Conservation (phyloP, 2,113 vertebrate species). For the Pseudorasbora parva region DNA sequence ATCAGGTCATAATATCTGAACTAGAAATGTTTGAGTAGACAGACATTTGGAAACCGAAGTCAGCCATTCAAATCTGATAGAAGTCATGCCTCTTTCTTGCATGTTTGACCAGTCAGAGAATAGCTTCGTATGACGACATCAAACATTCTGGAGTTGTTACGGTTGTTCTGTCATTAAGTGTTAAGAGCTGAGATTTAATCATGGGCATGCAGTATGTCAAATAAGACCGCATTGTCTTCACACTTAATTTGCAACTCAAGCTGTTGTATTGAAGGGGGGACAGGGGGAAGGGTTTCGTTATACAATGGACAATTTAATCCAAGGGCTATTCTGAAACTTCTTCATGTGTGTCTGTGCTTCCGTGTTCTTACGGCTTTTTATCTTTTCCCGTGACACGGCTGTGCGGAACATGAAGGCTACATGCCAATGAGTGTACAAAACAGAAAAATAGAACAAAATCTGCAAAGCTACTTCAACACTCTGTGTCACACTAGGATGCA, state of each 20-base stretch:
- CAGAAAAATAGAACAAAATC: conserved; percentile 53
- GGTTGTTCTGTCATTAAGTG: conserved; percentile 34
- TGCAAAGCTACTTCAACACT: conserved; percentile 51
- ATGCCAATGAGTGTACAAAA: conserved; percentile 49
- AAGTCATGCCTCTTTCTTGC: conserved; percentile 23
- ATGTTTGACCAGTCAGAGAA: conserved; percentile 44
- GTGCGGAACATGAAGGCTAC: conserved; percentile 31
- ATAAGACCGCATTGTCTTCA: conserved; percentile 24
- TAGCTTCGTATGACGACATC: neutral
- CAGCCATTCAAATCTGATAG: conserved; percentile 21
- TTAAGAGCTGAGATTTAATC: conserved; percentile 29
- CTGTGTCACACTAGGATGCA: conserved; percentile 48
- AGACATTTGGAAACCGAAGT: neutral
- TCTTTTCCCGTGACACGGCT: conserved; percentile 63
- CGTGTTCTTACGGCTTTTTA: conserved; percentile 65
- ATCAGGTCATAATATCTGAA: conserved; percentile 12
- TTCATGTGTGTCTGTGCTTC: conserved; percentile 66
- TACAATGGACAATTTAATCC: conserved; percentile 70
- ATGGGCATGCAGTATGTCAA: conserved; percentile 48
- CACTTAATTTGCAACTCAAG: conserved; percentile 58
- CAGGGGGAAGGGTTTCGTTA: conserved; percentile 21
- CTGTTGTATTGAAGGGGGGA: conserved; percentile 41
- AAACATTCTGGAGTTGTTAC: conserved; percentile 4
- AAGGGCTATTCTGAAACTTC: conserved; percentile 79
- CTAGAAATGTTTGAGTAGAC: conserved; percentile 4